phyloP scores from a whole-genome alignment of 2,113 vertebrate species.

The Anoplopoma fimbria region DNA sequence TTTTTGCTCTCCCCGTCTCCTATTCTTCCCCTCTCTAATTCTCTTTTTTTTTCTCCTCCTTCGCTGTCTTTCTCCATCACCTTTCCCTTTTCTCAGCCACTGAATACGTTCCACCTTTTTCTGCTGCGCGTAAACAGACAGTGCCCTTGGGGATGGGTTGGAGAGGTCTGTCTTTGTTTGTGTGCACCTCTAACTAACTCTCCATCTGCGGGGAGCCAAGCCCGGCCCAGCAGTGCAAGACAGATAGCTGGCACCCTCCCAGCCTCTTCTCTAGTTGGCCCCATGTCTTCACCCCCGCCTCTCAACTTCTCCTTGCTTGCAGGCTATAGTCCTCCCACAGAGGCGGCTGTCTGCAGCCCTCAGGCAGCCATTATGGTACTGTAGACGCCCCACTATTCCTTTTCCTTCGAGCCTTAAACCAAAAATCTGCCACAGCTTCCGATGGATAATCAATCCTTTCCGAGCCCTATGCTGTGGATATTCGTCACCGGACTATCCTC shows the following conservation, averaged over 20 bases:
- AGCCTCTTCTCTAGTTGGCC: constrained; percentile 74
- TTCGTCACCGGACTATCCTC: constrained; percentile 49
- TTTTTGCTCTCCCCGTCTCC: constrained; percentile 51
- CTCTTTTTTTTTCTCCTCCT: constrained; percentile 15
- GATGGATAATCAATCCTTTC: constrained; percentile 48
- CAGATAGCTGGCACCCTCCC: constrained; percentile 79
- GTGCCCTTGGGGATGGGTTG: constrained; percentile 76
- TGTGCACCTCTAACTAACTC: constrained; percentile 81
- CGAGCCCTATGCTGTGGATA: constrained; percentile 10
- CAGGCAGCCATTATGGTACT: constrained; percentile 59
- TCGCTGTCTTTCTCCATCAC: constrained; percentile 35
- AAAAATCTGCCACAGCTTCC: constrained; percentile 42
- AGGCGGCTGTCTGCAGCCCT: constrained; percentile 63
- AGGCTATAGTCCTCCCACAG: constrained; percentile 64
- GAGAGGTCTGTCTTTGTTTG: constrained; percentile 80
- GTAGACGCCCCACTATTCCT: constrained; percentile 47
- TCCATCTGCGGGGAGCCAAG: constrained; percentile 78
- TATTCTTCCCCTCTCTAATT: constrained; percentile 53
- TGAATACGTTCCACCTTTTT: constrained; percentile 73
- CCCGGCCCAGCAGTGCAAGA: constrained; percentile 77
- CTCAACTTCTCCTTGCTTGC: constrained; percentile 65
- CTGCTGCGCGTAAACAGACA: constrained; percentile 73
- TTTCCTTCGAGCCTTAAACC: constrained; percentile 45
- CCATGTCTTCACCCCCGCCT: constrained; percentile 67
- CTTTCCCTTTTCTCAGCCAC: constrained; percentile 51